Evolutionary conservation across 2,888 invertebrate species (phyloP).

Genomic region (Melinaea menophilus): DNA sequence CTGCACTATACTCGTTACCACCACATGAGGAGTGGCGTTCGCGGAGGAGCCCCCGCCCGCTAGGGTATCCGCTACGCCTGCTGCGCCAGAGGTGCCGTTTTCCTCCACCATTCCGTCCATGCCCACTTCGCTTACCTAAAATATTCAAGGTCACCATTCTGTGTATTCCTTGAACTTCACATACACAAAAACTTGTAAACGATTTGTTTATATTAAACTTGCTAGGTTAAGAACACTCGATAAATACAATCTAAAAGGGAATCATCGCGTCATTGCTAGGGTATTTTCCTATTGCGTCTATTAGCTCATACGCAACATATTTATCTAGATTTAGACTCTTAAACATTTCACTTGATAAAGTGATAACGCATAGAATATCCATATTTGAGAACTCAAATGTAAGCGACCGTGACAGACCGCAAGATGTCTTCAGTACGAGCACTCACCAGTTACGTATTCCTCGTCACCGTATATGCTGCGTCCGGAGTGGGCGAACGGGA

Average conservation of each 20-base stretch:
- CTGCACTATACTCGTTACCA: constrained; percentile 89
- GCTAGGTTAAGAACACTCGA: constrained; percentile 54
- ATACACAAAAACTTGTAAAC: constrained; percentile 44
- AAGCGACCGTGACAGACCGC: constrained; percentile 74
- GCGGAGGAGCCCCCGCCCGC: constrained; percentile 54
- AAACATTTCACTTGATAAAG: constrained; percentile 40
- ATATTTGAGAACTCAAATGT: constrained; percentile 66
- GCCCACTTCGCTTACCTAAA: constrained; percentile 81
- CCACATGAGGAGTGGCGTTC: constrained; percentile 66
- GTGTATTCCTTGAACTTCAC: constrained; percentile 61
- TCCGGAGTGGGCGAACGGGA: constrained; percentile 95
- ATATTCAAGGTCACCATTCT: constrained; percentile 77
- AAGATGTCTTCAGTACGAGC: constrained; percentile 78
- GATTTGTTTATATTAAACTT: constrained; percentile 42
- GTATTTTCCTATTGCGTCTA: constrained; percentile 71
- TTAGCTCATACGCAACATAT: constrained; percentile 56
- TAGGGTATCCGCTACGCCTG: constrained; percentile 62
- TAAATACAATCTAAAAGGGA: constrained; percentile 55
- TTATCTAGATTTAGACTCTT: constrained; percentile 41
- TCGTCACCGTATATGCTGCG: constrained; percentile 96
- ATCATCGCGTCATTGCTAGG: constrained; percentile 65
- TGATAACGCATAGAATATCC: constrained; percentile 52
- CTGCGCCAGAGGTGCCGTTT: constrained; percentile 81
- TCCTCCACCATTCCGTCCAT: constrained; percentile 97
- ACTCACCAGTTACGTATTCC: constrained; percentile 96